These are phyloP conservation scores for Pipistrellus nathusii DNA, from an alignment of 2,797 vertebrate species.

Conservation along the genomic window DNA sequence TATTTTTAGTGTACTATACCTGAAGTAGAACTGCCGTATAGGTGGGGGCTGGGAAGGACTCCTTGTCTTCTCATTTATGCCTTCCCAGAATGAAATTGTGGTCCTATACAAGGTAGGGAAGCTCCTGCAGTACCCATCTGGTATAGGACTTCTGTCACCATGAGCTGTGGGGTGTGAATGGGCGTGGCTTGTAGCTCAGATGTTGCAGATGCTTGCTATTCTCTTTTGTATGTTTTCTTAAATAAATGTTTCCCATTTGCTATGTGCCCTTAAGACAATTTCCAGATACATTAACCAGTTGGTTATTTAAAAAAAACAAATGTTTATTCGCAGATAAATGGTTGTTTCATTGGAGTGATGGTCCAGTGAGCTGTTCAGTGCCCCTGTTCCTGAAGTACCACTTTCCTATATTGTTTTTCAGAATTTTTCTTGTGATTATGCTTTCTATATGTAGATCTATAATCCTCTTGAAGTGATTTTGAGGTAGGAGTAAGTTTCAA, in stretches of 20 bases:
- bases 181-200: background rate
- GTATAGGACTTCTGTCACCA: background rate
- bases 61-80: background rate
- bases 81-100: background rate
- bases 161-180: background rate
- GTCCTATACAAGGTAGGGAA: background rate
- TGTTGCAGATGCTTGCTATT: constrained; percentile 8
- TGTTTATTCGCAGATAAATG: constrained; percentile 9
- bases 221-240: background rate
- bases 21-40: background rate
- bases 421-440: background rate
- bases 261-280: background rate
- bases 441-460: constrained; percentile 9
- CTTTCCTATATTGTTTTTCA: background rate
- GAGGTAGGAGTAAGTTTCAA: background rate
- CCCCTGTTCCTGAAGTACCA: background rate
- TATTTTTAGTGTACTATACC: background rate
- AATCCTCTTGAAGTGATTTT: background rate
- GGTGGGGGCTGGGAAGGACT: background rate
- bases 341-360: background rate
- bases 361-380: background rate
- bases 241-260: background rate
- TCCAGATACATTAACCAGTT: constrained; percentile 19
- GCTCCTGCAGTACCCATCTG: background rate
- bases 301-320: background rate